Evolutionary conservation across 53 echinoderm and acorn worm species (phyloP), one percentile per base, ranked within the genome.

Genomic region (Henricia sp.): DNA sequence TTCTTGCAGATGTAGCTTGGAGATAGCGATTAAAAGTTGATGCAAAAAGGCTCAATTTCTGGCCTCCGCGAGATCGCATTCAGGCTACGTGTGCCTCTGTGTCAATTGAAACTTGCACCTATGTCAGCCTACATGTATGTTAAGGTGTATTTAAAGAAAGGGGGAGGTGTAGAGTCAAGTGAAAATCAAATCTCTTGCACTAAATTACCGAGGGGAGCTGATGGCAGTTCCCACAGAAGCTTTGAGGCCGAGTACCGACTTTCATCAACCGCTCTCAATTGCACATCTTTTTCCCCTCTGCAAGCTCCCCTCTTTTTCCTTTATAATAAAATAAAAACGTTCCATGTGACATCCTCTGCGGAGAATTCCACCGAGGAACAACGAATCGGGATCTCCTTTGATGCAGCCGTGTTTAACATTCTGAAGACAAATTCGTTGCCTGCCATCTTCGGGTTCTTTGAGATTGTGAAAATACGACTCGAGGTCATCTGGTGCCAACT

Each of bases 101-200:
- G 58, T 76, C 76, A 76, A 76, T 59, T 76, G 76, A 58, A 76
- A 76, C 57, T 56, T 20, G 56, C 59, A 76, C 76, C 12, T 38
- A 19, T 38, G 20, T 19, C 8, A 39, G 17, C 67, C 67, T 46
- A 70, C 48, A 70, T 32, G 25, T 1, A 4, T 6, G 25, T 10
- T 23, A 6, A 11, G 44, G 17, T 2, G 44, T 39, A 4, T 28
- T 19, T 12, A 12, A 57, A 25, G 26, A 6, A n/a, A 11, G 28
- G 35, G 74, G 74, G 14, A 44, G 75, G 75, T 24, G 42, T 25
- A 56, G 76, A 56, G 76, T n/a, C n/a, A n/a, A n/a, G 56, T 76
- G 76, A 55, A 76, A 76, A 76, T 76, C 76, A 76, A 76, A 76
- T 76, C 76, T 57, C 59, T 76, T 76, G 59, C 76, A 76, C 76